Conservation (phyloP, 2,888 invertebrate genomes). For the Drosophila nr. medialis region DNA sequence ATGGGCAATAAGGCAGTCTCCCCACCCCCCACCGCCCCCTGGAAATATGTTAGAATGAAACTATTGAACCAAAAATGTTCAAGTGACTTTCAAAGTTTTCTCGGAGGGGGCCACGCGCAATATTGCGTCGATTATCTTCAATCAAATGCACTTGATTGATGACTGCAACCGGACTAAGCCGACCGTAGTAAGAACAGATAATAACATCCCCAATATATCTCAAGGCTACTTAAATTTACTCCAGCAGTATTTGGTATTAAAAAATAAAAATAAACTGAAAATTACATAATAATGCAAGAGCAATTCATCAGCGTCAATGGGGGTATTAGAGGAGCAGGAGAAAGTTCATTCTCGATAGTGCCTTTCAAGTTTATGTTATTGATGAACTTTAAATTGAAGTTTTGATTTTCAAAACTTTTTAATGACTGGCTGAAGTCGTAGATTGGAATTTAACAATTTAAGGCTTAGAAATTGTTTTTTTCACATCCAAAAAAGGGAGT, state of each 20-base stretch:
- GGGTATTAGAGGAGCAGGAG: background rate
- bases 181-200: conserved; percentile 3
- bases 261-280: background rate
- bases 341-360: background rate
- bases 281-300: conserved; percentile 5
- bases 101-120: conserved; percentile 41
- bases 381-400: conserved; percentile 8
- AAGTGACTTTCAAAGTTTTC: conserved; percentile 28
- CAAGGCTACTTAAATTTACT: conserved; percentile 9
- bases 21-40: background rate
- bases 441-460: background rate
- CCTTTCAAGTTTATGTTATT: background rate
- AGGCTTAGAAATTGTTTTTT: background rate
- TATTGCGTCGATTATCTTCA: conserved; percentile 76
- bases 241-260: background rate
- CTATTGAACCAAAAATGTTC: conserved; percentile 68
- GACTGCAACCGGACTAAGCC: conserved; percentile 41
- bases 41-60: conserved; percentile 33
- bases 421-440: background rate
- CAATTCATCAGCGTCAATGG: conserved; percentile 34
- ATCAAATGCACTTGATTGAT: conserved; percentile 74
- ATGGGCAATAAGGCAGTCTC: conserved; percentile 46
- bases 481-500: background rate
- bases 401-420: background rate
- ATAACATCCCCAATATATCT: conserved; percentile 16